Conservation (phyloP, 2,113 vertebrate species). For the Nannobrachium achirus region DNA sequence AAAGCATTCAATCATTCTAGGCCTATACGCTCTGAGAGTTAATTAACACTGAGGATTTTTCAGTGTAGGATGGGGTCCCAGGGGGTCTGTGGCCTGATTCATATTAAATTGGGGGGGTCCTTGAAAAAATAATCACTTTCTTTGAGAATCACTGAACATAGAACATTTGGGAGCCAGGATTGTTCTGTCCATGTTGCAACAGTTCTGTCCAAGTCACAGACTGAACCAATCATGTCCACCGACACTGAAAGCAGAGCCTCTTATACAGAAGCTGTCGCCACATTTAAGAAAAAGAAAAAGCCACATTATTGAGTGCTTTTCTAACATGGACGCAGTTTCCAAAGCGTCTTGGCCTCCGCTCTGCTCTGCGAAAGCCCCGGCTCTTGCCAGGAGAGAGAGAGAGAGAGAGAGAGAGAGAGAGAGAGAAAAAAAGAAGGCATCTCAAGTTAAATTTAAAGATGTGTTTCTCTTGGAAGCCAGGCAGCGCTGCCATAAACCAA, state of each 20-base stretch:
- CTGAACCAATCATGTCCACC: slow-evolving; percentile 62
- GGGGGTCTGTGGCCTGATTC: too few species aligned
- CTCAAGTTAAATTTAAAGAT: slow-evolving; percentile 87
- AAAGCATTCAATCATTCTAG: too few species aligned
- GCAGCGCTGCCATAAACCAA: slow-evolving; percentile 82
- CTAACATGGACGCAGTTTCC: slow-evolving; percentile 81
- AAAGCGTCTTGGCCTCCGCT: slow-evolving; percentile 76
- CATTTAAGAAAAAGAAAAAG: slow-evolving; percentile 70
- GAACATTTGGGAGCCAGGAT: slow-evolving; percentile 18
- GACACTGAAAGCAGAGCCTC: slow-evolving; percentile 64
- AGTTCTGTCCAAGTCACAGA: slow-evolving; percentile 42
- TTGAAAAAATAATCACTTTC: too few species aligned
- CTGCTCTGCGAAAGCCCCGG: slow-evolving; percentile 45
- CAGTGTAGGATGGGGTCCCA: too few species aligned
- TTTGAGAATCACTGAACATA: too few species aligned
- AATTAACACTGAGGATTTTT: too few species aligned
- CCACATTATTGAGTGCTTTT: slow-evolving; percentile 80
- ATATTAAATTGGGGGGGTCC: too few species aligned
- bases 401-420: slow-evolving; percentile 23
- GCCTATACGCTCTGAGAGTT: too few species aligned
- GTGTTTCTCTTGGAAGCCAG: slow-evolving; percentile 85
- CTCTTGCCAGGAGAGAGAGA: slow-evolving; percentile 76
- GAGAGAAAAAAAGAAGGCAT: slow-evolving; percentile 65
- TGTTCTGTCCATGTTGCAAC: slow-evolving; percentile 21
- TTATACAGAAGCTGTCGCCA: slow-evolving; percentile 74